A percentile compares a stretch with the other conserved stretches of the same genome.
These are phyloP conservation scores for Magallana ariakensis DNA, from an alignment of 1,140 invertebrate genomes.

Conservation along the genomic window DNA sequence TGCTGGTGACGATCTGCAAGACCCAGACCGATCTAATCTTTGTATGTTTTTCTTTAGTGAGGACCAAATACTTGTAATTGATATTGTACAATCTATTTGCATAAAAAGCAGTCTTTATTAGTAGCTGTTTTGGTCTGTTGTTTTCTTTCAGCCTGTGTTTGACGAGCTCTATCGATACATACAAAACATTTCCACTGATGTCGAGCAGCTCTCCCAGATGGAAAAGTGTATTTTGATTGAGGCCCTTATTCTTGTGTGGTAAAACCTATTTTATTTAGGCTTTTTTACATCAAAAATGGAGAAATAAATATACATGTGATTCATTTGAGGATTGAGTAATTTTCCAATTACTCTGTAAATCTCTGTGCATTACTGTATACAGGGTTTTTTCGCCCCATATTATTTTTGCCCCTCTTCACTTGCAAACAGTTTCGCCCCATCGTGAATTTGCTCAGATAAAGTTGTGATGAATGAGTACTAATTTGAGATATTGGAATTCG, in stretches of 20 bases:
- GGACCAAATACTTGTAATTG: conserved; percentile 70
- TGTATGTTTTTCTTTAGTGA: conserved; percentile 68
- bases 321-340: no score
- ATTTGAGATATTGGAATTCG: no score
- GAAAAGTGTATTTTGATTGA: conserved; percentile 88
- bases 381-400: no score
- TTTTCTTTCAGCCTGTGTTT: conserved; percentile 87
- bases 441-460: no score
- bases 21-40: conserved; percentile 87
- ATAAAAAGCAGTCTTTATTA: no score
- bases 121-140: background rate
- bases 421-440: no score
- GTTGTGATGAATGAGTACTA: no score
- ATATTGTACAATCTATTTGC: background rate
- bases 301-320: no score
- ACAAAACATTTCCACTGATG: conserved; percentile 84
- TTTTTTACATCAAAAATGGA: background rate
- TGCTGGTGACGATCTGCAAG: conserved; percentile 93
- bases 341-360: no score
- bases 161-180: conserved; percentile 89
- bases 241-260: conserved; percentile 80
- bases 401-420: no score
- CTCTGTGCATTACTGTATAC: no score
- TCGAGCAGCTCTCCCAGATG: conserved; percentile 88
- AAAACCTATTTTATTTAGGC: background rate